Evolutionary conservation across 2,888 invertebrate genomes (phyloP).

Genomic region (Drosophila meridiana): DNA sequence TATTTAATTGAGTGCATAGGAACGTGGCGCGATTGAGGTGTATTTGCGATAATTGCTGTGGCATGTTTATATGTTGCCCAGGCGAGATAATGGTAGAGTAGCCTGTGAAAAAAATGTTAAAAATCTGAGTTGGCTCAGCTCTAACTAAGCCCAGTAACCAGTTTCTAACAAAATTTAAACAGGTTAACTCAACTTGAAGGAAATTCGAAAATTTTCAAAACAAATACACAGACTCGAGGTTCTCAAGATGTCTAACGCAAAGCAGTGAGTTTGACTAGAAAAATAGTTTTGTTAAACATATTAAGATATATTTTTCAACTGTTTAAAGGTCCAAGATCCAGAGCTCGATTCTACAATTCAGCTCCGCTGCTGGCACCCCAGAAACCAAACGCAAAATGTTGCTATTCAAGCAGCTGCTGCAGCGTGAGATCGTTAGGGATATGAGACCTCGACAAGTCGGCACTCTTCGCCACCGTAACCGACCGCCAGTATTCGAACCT

Average conservation of each 20-base stretch:
- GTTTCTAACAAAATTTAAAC: constrained; percentile 23
- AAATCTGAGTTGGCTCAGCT: neutral
- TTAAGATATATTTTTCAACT: neutral
- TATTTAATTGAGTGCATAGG: constrained; percentile 20
- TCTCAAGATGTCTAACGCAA: constrained; percentile 31
- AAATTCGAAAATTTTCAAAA: neutral
- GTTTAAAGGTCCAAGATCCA: constrained; percentile 18
- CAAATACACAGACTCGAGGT: constrained; percentile 15
- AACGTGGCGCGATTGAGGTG: constrained; percentile 7
- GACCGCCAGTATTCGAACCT: neutral
- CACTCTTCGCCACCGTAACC: neutral
- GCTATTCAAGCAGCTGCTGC: constrained; percentile 47
- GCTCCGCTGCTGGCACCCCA: constrained; percentile 49
- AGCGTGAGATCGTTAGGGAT: constrained; percentile 42
- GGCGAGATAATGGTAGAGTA: constrained; percentile 9
- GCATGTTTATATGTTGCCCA: neutral
- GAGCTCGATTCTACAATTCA: constrained; percentile 45
- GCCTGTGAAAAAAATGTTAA: constrained; percentile 7
- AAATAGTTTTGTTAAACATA: no score
- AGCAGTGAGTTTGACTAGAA: constrained; percentile 14
- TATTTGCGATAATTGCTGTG: constrained; percentile 17
- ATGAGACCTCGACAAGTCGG: constrained; percentile 17
- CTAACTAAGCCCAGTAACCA: neutral
- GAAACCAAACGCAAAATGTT: constrained; percentile 63
- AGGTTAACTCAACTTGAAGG: constrained; percentile 22